These are phyloP conservation scores for Phoxinus phoxinus DNA, from an alignment of 2,113 vertebrate genomes.

Conservation along the genomic window DNA sequence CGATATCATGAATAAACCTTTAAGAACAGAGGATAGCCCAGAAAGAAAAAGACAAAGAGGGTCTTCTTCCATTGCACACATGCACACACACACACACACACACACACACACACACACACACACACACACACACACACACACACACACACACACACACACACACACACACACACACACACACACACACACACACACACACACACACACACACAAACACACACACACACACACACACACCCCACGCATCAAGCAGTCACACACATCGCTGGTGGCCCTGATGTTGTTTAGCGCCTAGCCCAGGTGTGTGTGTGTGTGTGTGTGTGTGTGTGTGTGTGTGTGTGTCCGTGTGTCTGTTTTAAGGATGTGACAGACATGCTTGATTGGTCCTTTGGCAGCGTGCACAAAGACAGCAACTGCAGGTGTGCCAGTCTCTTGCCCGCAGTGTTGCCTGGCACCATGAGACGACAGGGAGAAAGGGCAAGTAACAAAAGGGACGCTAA, in stretches of 20 bases:
- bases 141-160: conserved; percentile 28
- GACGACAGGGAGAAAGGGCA: conserved; percentile 22
- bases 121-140: conserved; percentile 4
- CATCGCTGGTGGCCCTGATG: conserved; percentile 43
- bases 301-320: conserved; percentile 49
- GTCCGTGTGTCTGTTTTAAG: conserved; percentile 15
- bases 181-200: conserved; percentile 42
- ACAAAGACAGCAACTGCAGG: conserved; percentile 30
- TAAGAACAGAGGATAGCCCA: conserved; percentile 49
- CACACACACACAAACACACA: background rate
- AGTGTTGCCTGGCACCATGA: conserved; percentile 41
- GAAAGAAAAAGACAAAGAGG: conserved; percentile 64
- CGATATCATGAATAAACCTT: conserved; percentile 67
- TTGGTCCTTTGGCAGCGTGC: conserved; percentile 39
- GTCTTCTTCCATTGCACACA: conserved; percentile 68
- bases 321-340: conserved; percentile 41
- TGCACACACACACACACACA: background rate
- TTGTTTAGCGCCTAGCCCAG: conserved; percentile 47
- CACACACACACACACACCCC: conserved; percentile 6
- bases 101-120: conserved; percentile 34
- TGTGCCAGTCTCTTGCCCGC: conserved; percentile 29
- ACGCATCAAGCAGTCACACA: conserved; percentile 25
- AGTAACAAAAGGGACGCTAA: conserved; percentile 43
- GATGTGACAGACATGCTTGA: conserved; percentile 50
- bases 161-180: conserved; percentile 7